Evolutionary conservation across 1,140 invertebrate genomes (phyloP).

Genomic region (Nylanderia fulva): DNA sequence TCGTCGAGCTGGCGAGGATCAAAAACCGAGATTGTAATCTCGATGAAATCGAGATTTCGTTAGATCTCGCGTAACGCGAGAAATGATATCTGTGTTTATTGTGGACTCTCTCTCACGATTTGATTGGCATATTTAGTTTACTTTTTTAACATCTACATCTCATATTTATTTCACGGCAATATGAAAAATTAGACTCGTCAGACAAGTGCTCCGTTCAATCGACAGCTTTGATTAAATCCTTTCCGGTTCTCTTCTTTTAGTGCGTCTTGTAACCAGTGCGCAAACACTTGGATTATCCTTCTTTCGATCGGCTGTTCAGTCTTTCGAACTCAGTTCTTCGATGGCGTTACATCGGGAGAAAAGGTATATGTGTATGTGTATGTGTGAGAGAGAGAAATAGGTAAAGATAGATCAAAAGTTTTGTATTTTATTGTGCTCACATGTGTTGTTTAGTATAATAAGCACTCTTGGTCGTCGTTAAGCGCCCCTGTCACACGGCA

Average conservation of each 20-base stretch:
- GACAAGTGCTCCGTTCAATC: not conserved
- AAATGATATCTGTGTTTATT: not conserved
- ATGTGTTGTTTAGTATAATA: slow-evolving; percentile 48
- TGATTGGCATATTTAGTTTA: not conserved
- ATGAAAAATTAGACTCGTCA: slow-evolving; percentile 6
- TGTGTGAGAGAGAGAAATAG: slow-evolving; percentile 44
- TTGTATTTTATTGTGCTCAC: slow-evolving; percentile 50
- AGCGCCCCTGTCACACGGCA: not conserved
- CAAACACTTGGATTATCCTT: slow-evolving; percentile 38
- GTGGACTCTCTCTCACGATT: not conserved
- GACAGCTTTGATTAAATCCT: not conserved
- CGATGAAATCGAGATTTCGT: not conserved
- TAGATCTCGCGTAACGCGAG: not conserved
- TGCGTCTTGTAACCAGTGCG: slow-evolving; percentile 73
- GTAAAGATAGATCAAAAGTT: slow-evolving; percentile 58
- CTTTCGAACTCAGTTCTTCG: slow-evolving; percentile 33
- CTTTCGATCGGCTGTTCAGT: slow-evolving; percentile 34
- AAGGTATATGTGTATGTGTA: not conserved
- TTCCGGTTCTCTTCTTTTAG: slow-evolving; percentile 31
- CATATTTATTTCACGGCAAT: not conserved
- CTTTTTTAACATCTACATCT: not conserved
- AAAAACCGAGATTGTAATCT: not conserved
- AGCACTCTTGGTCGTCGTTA: slow-evolving; percentile 56
- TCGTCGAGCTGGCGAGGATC: slow-evolving; percentile 4
- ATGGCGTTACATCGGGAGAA: slow-evolving; percentile 23